Base-by-base conservation (phyloP, 2,888 invertebrate genomes). In the Ctenicera cuprea region DNA sequence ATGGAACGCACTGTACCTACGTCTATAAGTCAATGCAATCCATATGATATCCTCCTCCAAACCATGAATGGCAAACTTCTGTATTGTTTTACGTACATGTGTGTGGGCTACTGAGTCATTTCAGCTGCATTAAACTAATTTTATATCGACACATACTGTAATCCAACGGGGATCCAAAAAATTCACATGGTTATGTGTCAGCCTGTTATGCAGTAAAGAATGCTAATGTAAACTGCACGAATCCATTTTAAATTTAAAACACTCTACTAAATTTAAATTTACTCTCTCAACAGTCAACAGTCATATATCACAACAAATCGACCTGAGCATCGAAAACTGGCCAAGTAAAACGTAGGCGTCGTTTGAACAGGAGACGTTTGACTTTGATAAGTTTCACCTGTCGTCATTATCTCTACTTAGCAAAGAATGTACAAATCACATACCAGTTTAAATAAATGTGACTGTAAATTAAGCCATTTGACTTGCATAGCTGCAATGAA, bases 261-360 rank as follows among this genome's bases (percentile, higher is more conserved):
- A 18, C 59, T 20, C 7, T 7, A 18, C 59, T 59, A 59, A 38
- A 59, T 59, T 59, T 59, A 59, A 59, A 59, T 20, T 37, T 59
- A 38, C 7, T 59, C 37, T 16, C n/a, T 9, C 4, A 54, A 38
- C 38, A 57, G 57, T 30, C 59, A 59, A 30, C 38, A 20, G 12
- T 59, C 38, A 20, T 59, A 12, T 38, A 59, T 59, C n/a, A 59
- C 59, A 38, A 20, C 20, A 59, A 59, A 59, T 59, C 38, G 59
- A 59, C 38, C 59, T n/a, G 38, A 38, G 59, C 14, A 11, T 57
- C 16, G 54, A 38, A 59, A 22, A 59, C 38, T 20, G 18, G 59
- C 59, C 59, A 59, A 59, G 59, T 30, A 8, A 59, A 59, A 59
- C 57, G 57, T 57, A 57, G 37, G 30, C 54, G 54, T 26, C 16